Evolutionary conservation across 30 jellyfish, hydroid and myxozoan species (phyloP), one percentile per base, ranked within the genome.

Genomic region (Morbakka virulenta): DNA sequence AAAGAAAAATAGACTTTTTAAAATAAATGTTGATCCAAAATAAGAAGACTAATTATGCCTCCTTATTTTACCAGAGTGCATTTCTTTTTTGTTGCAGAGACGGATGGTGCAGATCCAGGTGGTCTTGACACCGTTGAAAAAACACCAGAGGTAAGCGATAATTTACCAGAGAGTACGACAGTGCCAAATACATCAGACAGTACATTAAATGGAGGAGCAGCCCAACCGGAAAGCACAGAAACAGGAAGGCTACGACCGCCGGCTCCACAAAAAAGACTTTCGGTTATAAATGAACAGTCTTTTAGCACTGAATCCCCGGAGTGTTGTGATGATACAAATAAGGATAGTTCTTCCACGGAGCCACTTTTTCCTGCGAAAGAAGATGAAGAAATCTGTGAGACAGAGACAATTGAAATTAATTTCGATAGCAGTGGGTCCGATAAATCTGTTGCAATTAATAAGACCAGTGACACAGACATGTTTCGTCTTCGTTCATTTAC

Each of bases 261-360:
- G 23, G 67, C 64, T 11, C 77, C 66, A 11, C 52, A 14, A 21
- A 65, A 65, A 65, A 64, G 77, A 17, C 22, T 65, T 2, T 65
- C 77, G 21, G 31, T 65, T 22, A 65, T 65, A 17, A 65, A 65
- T 28, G 77, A 65, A 31, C 77, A 31, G 21, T 65, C 77, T 28
- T 4, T 65, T 17, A 31, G 17, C 17, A 17, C 17, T 41, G 57
- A 41, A 41, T 9, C 13, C 9, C 17, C 17, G 57, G 57, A 41
- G 9, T 41, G 57, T 41, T 41, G 17, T 41, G 57, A 41, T 6
- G 17, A 41, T 41, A 41, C 9, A 9, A 41, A 41, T 41, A 9
- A 41, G 9, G 17, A 9, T 9, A 41, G 17, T 41, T 9, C 17
- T 6, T 9, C 9, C 9, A 6, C 13, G 9, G 13, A 6, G 9